Percentiles rank a stretch among this genome's conserved stretches.
phyloP scores from a whole-genome alignment of 2,113 vertebrate species.

The Proteles cristata region DNA sequence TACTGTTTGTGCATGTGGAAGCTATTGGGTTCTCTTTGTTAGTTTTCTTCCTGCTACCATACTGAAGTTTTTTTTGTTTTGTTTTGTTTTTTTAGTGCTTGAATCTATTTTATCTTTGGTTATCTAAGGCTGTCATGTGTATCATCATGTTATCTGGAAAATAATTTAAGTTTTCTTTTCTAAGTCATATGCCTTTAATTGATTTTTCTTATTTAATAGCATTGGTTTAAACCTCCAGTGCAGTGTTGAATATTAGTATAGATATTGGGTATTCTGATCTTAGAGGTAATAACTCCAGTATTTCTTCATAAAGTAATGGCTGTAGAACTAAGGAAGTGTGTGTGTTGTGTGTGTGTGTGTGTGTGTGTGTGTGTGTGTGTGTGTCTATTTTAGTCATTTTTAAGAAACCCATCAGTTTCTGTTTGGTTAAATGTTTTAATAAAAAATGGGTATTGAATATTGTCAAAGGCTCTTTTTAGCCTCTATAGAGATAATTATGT shows the following conservation, averaged over 20 bases:
- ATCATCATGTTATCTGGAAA: not conserved
- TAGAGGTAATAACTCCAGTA: not conserved
- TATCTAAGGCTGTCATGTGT: not conserved
- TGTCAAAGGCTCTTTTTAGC: no score
- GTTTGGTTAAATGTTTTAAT: not conserved
- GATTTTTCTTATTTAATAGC: constrained; percentile 10
- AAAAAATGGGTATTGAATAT: not conserved
- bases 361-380: not conserved
- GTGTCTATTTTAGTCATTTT: not conserved
- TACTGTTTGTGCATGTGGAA: not conserved
- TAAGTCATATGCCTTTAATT: not conserved
- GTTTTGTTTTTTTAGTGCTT: not conserved
- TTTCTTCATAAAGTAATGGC: not conserved
- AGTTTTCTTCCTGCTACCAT: not conserved
- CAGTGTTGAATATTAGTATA: not conserved
- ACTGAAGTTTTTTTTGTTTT: not conserved
- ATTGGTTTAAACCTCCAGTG: not conserved
- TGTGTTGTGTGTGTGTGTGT: not conserved
- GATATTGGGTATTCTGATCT: not conserved
- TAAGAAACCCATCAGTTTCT: not conserved
- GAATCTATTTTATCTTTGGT: not conserved
- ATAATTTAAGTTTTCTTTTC: not conserved
- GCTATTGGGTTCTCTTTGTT: not conserved
- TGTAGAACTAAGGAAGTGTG: not conserved
- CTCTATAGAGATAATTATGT: no score